Evolutionary conservation across 2,797 vertebrate genomes (phyloP), one percentile per base, ranked within the genome.

Genomic region (Rhadinocentrus ornatus): DNA sequence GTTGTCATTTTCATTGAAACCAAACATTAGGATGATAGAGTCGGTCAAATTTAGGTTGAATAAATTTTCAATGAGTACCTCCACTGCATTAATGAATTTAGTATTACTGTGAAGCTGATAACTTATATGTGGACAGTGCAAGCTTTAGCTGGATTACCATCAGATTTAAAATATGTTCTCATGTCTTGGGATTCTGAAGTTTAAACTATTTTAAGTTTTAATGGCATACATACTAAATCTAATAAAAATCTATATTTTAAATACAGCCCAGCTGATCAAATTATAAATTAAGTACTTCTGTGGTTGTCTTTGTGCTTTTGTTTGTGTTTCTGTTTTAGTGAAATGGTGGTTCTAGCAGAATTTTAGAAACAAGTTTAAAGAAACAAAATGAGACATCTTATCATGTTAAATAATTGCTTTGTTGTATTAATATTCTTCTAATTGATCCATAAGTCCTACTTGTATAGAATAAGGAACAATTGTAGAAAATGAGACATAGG

Each of bases 1-100:
- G 59, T 85, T 69, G 71, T 77, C 56, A 60, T 69, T 73, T 77
- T 73, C 66, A 75, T 67, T 62, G 57, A 73, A 80, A 71, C 70
- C 60, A 37, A 61, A 66, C 76, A 75, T 81, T 77, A 77, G 27
- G 48, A 68, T 81, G 74, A 77, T n/a, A 62, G 66, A 79, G 80
- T 60, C 63, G 68, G 64, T 78, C 76, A 77, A 71, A 80, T 73
- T 73, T 52, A 58, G 58, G 58, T 66, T 67, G 60, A 79, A 74
- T 58, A 71, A 54, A 75, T 77, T 41, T 35, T 8, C 27, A 55
- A 44, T 22, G 56, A 53, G 39, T 44, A n/a, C 44, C 53, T 48
- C 27, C 18, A 32, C 39, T 31, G 59, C 16, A 34, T 32, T 20
- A 31, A 39, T 26, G 13, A 68, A 65, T 66, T 52, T 56, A 48